phyloP scores from a whole-genome alignment of 1,140 invertebrate species.

The Plectrocnemia conspersa region DNA sequence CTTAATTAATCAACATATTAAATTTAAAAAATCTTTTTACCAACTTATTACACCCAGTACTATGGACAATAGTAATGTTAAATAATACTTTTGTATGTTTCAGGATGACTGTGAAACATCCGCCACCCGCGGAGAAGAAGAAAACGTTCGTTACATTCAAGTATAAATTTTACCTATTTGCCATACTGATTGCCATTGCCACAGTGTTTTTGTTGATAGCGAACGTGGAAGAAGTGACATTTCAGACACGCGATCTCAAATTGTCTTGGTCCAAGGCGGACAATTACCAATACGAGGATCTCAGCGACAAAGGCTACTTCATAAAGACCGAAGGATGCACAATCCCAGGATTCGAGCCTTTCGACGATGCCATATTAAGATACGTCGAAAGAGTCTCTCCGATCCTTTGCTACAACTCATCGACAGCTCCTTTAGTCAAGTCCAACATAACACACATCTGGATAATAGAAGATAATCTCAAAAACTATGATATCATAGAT shows the following conservation, averaged over 20 bases:
- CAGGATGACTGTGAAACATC: conserved; percentile 23
- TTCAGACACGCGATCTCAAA: conserved; percentile 31
- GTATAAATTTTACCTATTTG: conserved; percentile 30
- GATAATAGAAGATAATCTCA: conserved; percentile 43
- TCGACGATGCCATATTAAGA: conserved; percentile 54
- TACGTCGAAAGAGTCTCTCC: conserved; percentile 44
- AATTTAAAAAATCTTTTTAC: too few species aligned
- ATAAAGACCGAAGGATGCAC: conserved; percentile 73
- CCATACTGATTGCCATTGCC: conserved; percentile 19
- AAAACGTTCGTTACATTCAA: conserved; percentile 18
- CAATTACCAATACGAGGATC: conserved; percentile 27
- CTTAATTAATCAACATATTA: too few species aligned
- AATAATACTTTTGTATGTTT: conserved; percentile 11
- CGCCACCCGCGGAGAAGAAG: conserved; percentile 17
- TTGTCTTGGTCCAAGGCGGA: conserved; percentile 27
- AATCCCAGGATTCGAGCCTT: conserved; percentile 71
- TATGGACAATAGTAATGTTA: neutral
- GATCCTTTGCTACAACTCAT: conserved; percentile 40
- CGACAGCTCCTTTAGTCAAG: conserved; percentile 52
- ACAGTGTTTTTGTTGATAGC: conserved; percentile 25
- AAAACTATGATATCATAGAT: conserved; percentile 53
- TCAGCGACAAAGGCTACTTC: conserved; percentile 43
- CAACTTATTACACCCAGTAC: too few species aligned
- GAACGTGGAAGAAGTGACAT: conserved; percentile 28
- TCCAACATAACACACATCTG: conserved; percentile 62